Conservation (phyloP, 2,113 vertebrate species). For the Spea multiplicata region DNA sequence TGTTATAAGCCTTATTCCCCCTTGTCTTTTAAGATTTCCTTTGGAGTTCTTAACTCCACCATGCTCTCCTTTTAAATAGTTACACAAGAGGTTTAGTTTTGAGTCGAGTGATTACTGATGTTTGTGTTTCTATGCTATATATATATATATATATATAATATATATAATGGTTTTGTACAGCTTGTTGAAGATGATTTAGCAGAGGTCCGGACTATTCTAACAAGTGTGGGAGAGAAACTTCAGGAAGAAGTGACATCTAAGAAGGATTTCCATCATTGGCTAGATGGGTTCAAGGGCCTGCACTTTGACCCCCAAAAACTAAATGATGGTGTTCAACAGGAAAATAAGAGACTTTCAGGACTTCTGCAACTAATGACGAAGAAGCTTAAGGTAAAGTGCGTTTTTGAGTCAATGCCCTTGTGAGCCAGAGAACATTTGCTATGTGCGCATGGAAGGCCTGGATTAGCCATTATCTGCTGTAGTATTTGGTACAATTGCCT, state of each 20-base stretch:
- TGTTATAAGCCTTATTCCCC: too few relatives aligned
- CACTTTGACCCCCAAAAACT: constrained; percentile 55
- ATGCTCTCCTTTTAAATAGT: too few relatives aligned
- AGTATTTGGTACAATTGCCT: too few relatives aligned
- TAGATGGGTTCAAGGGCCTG: constrained; percentile 55
- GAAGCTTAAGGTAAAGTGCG: constrained; percentile 59
- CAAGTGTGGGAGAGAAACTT: constrained; percentile 56
- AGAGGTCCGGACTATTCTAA: constrained; percentile 57
- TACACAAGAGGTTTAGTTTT: too few relatives aligned
- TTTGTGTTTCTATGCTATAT: too few relatives aligned
- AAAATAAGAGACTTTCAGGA: constrained; percentile 57
- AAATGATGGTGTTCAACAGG: constrained; percentile 57
- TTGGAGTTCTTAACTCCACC: too few relatives aligned
- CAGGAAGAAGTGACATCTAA: constrained; percentile 54
- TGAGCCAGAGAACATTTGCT: too few relatives aligned
- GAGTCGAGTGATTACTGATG: too few relatives aligned
- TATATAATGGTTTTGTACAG: constrained; percentile 52
- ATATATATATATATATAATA: too few relatives aligned
- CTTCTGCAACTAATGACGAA: constrained; percentile 57
- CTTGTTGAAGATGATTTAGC: constrained; percentile 61
- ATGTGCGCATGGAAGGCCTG: too few relatives aligned
- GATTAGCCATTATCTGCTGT: too few relatives aligned
- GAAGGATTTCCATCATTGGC: constrained; percentile 55
- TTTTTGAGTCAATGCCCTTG: background rate
- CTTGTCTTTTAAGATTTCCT: too few relatives aligned